Conservation (phyloP, 2,797 vertebrate species). For the Neopelma chrysocephalum region DNA sequence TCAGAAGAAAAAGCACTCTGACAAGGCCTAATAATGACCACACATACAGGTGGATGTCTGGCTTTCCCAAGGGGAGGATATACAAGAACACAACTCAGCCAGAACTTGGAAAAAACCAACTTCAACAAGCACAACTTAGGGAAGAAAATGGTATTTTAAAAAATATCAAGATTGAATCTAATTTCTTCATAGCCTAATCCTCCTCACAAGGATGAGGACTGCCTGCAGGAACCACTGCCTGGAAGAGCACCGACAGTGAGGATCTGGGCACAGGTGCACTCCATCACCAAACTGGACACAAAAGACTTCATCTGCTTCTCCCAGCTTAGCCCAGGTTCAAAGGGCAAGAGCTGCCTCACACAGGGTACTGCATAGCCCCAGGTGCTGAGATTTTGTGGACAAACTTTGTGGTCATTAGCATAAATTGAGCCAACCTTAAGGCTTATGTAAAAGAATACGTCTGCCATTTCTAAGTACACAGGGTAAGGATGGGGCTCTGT, state of each 20-base stretch:
- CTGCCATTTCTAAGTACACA: fast-evolving
- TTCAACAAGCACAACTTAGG: not conserved
- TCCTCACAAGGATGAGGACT: not conserved
- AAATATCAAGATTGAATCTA: not conserved
- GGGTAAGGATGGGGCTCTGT: not conserved
- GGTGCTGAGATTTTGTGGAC: not conserved
- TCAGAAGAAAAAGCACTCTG: not conserved
- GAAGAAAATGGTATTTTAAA: not conserved
- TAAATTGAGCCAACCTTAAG: not conserved
- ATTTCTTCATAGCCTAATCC: not conserved
- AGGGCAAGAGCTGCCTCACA: not conserved
- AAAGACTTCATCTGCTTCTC: not conserved
- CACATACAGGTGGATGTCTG: not conserved
- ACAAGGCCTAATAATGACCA: not conserved
- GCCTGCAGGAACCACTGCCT: not conserved
- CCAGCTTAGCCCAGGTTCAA: not conserved
- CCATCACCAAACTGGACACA: not conserved
- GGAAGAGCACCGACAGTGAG: not conserved
- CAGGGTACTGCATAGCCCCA: fast-evolving
- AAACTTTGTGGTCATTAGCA: fast-evolving
- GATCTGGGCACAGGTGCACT: not conserved
- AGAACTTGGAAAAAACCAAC: not conserved
- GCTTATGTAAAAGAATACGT: fast-evolving
- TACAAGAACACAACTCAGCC: not conserved
- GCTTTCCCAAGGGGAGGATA: not conserved